Base-by-base conservation (phyloP, 2,888 invertebrate genomes). In the Chouioia cunea region DNA sequence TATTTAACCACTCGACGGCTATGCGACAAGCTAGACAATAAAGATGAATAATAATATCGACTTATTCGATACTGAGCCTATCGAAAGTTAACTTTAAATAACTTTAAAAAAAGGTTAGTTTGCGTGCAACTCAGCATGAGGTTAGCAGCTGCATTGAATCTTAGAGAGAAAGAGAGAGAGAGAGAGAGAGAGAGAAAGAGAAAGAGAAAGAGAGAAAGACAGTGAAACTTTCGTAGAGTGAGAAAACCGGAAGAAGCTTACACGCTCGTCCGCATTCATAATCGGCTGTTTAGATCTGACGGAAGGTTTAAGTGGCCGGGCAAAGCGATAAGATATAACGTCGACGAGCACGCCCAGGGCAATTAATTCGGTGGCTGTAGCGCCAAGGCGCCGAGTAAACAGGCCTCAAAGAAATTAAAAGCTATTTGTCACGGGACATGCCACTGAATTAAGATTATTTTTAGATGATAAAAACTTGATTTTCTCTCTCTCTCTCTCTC, bases 381-480 rank as follows among this genome's bases (percentile, higher is more conserved):
- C 71, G 73, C 71, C 3, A 6, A 36, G 36, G 69, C 59, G 73
- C 43, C 73, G 73, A 63, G 83, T 83, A 85, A 85, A 84, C 84
- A 85, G 81, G 78, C 79, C 76, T 80, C 81, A 79, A n/a, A 84
- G 84, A 85, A 85, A 85, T 85, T 84, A 85, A 85, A 85, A 85
- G 84, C 85, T 80, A 84, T 84, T 85, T 85, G 85, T 85, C 85
- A 85, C 81, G 81, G 77, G 63, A 62, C 74, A 47, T 65, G 74
- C 74, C 77, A 77, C 76, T 79, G 82, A 83, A 84, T 84, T 82
- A 82, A 84, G 84, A 84, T 84, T 80, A 77, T 12, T 12, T 6
- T 1, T 10, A 75, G 77, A 76, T 77, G 78, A 81, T 80, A 78
- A 74, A 43, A 12, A 36, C 10, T 36, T 36, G 2, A 10, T 8